Percentiles rank a stretch among this genome's conserved stretches.
Conservation (phyloP, 2,797 vertebrate species). For the Ibycter americanus region DNA sequence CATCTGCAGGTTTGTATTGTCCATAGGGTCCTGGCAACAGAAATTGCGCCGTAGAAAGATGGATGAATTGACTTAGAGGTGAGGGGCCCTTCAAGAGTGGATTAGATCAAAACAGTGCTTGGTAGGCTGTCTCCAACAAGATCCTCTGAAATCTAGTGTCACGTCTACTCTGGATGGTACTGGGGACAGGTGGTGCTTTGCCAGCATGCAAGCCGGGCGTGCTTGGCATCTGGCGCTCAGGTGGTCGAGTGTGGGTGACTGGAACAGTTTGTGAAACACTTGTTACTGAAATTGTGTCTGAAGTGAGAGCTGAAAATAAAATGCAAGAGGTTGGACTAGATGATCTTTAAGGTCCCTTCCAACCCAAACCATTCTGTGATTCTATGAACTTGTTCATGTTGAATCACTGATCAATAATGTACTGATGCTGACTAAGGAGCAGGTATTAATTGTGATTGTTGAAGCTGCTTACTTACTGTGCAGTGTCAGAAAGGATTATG, state of each 20-base stretch:
- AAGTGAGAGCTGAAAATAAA: not conserved
- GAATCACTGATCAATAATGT: not conserved
- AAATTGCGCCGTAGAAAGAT: not conserved
- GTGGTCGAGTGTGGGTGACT: accelerated
- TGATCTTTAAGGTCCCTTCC: no score
- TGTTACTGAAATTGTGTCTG: not conserved
- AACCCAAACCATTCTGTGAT: no score
- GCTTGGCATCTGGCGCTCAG: not conserved
- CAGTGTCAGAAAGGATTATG: not conserved
- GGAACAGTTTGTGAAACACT: not conserved
- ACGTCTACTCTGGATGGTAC: not conserved
- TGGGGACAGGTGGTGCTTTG: not conserved
- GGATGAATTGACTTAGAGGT: not conserved
- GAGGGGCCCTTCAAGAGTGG: not conserved
- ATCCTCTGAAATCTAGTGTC: not conserved
- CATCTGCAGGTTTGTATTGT: conserved; percentile 22
- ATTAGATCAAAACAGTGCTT: not conserved
- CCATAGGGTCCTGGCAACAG: not conserved
- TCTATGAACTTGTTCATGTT: not conserved
- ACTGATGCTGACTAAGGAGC: not conserved
- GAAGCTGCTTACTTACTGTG: not conserved
- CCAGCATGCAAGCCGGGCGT: not conserved
- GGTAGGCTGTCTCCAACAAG: not conserved
- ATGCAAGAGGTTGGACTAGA: not conserved
- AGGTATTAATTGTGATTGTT: not conserved